Percentiles rank a stretch among this genome's conserved stretches.
phyloP scores from a whole-genome alignment of 2,113 vertebrate species.

The Porphyrio hochstetteri region DNA sequence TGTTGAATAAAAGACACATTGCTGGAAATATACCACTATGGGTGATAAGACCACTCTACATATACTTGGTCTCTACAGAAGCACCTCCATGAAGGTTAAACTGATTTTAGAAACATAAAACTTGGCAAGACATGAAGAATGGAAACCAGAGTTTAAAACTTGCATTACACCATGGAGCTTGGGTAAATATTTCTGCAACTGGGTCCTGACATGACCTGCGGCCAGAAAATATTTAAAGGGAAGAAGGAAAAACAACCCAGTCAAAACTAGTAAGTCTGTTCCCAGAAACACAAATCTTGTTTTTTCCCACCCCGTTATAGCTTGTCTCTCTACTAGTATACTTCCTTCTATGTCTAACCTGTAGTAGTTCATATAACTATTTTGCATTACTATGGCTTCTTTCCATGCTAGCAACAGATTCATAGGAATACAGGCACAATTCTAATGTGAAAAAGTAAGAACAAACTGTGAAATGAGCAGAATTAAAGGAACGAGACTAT shows the following conservation, averaged over 20 bases:
- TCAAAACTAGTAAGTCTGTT: neutral
- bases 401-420: neutral
- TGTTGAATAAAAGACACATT: conserved; percentile 4
- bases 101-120: neutral
- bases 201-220: neutral
- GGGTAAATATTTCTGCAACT: neutral
- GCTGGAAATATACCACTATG: neutral
- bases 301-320: neutral
- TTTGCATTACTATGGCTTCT: neutral
- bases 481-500: neutral
- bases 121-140: neutral
- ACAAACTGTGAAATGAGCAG: neutral
- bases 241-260: neutral
- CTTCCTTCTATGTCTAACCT: neutral
- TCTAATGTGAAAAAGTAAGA: neutral
- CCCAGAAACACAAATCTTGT: neutral
- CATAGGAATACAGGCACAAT: neutral
- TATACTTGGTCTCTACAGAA: neutral
- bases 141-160: neutral
- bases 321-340: neutral
- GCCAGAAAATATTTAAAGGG: neutral
- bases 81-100: neutral
- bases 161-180: neutral
- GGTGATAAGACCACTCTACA: neutral
- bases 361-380: neutral